These are phyloP conservation scores for Avahi laniger DNA, from an alignment of 2,797 vertebrate genomes.

Conservation along the genomic window DNA sequence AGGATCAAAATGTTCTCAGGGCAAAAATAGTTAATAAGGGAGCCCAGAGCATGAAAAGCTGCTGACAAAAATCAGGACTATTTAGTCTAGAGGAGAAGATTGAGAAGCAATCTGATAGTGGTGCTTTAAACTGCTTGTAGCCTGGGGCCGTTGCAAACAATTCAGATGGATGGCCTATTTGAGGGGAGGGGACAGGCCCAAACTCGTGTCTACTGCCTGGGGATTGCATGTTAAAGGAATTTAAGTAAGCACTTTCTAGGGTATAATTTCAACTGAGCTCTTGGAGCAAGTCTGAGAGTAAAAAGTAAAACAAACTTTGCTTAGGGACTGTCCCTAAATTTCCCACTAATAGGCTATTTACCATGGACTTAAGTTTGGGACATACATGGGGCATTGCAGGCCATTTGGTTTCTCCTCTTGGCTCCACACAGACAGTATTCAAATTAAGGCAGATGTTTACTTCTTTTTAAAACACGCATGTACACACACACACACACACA, in stretches of 20 bases:
- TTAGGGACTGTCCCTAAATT: slow-evolving; percentile 66
- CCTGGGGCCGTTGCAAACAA: slow-evolving; percentile 67
- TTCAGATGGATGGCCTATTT: slow-evolving; percentile 71
- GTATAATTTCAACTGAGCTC: slow-evolving; percentile 72
- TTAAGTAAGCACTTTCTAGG: slow-evolving; percentile 64
- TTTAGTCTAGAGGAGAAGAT: slow-evolving; percentile 65
- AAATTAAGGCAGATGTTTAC: slow-evolving; percentile 27
- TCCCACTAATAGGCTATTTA: slow-evolving; percentile 16
- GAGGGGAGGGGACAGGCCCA: slow-evolving; percentile 70
- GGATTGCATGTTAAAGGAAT: slow-evolving; percentile 68
- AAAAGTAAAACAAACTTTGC: slow-evolving; percentile 71
- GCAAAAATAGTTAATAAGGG: slow-evolving; percentile 59
- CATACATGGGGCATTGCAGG: background rate
- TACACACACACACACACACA: background rate
- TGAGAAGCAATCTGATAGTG: slow-evolving; percentile 73
- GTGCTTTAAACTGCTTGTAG: slow-evolving; percentile 71
- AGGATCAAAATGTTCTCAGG: background rate
- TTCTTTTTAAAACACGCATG: background rate
- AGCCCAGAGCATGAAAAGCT: slow-evolving; percentile 37
- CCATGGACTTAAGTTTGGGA: slow-evolving; percentile 19
- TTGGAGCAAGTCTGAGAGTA: slow-evolving; percentile 55
- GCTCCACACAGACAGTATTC: slow-evolving; percentile 18
- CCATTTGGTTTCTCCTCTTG: slow-evolving; percentile 48
- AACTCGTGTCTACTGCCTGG: slow-evolving; percentile 59
- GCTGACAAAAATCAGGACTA: slow-evolving; percentile 71